Percentiles rank a stretch among this genome's conserved stretches.
Evolutionary conservation across 1,140 invertebrate genomes (phyloP).

Genomic region (Steinernema feltiae): DNA sequence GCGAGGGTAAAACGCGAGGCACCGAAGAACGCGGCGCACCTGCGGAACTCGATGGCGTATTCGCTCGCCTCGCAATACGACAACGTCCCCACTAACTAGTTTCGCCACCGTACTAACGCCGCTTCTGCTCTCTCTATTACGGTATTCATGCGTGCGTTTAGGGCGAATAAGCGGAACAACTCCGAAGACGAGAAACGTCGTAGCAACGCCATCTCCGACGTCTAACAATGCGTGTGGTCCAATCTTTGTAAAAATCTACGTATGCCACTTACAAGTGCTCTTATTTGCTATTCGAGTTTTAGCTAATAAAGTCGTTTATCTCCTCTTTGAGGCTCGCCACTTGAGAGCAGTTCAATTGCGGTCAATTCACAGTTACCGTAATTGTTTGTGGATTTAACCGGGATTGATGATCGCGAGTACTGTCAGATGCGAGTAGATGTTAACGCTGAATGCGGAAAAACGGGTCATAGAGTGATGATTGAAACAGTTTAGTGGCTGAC

Average conservation of each 20-base stretch:
- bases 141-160: background rate
- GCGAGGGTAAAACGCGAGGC: no score
- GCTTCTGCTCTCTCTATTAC: background rate
- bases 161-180: background rate
- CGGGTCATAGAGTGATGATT: no score
- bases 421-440: no score
- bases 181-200: background rate
- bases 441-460: no score
- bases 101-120: background rate
- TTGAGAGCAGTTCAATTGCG: no score
- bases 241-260: background rate
- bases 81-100: background rate
- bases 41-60: background rate
- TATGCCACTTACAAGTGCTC: background rate
- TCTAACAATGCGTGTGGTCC: background rate
- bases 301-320: background rate
- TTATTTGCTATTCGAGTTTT: no score
- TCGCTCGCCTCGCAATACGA: conserved; percentile 9
- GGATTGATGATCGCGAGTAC: no score
- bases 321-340: no score
- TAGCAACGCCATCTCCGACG: background rate
- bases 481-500: no score
- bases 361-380: no score
- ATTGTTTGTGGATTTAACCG: no score
- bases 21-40: no score